These are phyloP conservation scores for Campopleginae sp. DNA, from an alignment of 2,888 invertebrate species.

Conservation along the genomic window DNA sequence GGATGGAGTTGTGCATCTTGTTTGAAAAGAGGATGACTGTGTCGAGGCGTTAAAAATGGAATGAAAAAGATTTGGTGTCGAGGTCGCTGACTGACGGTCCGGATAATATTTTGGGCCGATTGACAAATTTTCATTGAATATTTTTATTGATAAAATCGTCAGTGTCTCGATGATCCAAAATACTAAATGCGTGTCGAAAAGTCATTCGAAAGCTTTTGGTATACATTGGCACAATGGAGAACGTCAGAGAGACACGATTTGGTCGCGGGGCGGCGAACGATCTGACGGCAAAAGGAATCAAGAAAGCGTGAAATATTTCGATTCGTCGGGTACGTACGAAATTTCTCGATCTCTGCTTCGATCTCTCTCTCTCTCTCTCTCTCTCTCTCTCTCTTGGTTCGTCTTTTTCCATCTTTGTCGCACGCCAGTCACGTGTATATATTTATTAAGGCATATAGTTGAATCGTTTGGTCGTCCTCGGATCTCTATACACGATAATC, in stretches of 20 bases:
- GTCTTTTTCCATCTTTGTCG: conserved; percentile 41
- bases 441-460: conserved; percentile 26
- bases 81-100: neutral
- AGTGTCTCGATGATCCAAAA: neutral
- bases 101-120: neutral
- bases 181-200: conserved; percentile 26
- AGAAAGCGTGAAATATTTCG: conserved; percentile 69
- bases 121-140: conserved; percentile 10
- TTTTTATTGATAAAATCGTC: neutral
- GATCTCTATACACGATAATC: conserved; percentile 67
- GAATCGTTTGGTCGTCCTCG: conserved; percentile 48
- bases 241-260: neutral
- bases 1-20: neutral
- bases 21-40: neutral
- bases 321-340: conserved; percentile 55
- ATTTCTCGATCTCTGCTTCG: conserved; percentile 47
- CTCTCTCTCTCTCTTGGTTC: conserved; percentile 5
- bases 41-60: neutral
- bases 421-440: conserved; percentile 57
- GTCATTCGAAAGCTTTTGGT: neutral
- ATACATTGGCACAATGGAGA: conserved; percentile 8
- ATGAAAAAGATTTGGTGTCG: neutral
- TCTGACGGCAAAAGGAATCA: conserved; percentile 63
- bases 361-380: neutral
- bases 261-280: conserved; percentile 15